These are phyloP conservation scores for Melospiza georgiana DNA, from an alignment of 2,113 vertebrate genomes.

Conservation along the genomic window DNA sequence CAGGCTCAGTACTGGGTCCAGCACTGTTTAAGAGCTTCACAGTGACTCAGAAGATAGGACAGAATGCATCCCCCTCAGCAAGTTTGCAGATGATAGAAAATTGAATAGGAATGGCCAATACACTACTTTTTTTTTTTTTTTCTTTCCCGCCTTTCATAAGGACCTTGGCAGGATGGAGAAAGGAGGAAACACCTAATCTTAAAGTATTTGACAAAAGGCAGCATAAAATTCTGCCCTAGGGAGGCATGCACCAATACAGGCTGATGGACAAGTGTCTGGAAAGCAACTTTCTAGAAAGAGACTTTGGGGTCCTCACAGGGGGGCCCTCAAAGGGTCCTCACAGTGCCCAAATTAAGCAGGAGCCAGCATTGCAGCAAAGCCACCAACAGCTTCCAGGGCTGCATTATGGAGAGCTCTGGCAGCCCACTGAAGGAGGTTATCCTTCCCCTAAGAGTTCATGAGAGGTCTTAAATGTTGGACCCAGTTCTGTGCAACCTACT, in stretches of 20 bases:
- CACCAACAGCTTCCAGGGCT: neutral
- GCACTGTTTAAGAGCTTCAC: neutral
- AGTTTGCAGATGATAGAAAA: neutral
- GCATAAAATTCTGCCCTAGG: neutral
- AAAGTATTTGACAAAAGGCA: neutral
- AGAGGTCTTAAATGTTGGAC: accelerated
- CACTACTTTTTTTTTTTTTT: neutral
- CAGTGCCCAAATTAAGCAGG: neutral
- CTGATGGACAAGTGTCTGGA: neutral
- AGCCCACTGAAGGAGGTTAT: neutral
- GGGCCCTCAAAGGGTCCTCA: neutral
- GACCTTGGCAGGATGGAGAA: neutral
- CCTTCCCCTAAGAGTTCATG: neutral
- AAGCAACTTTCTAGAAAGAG: neutral
- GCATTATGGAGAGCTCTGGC: neutral
- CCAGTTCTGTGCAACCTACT: neutral
- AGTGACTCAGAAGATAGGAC: neutral
- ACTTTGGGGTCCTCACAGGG: neutral
- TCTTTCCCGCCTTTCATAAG: neutral
- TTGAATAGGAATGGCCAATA: neutral
- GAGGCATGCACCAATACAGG: neutral
- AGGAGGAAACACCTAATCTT: neutral
- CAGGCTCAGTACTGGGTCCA: neutral
- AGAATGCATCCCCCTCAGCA: neutral
- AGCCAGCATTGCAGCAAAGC: neutral